Evolutionary conservation across 2,888 invertebrate genomes (phyloP).

Genomic region (Drosophila greeni): DNA sequence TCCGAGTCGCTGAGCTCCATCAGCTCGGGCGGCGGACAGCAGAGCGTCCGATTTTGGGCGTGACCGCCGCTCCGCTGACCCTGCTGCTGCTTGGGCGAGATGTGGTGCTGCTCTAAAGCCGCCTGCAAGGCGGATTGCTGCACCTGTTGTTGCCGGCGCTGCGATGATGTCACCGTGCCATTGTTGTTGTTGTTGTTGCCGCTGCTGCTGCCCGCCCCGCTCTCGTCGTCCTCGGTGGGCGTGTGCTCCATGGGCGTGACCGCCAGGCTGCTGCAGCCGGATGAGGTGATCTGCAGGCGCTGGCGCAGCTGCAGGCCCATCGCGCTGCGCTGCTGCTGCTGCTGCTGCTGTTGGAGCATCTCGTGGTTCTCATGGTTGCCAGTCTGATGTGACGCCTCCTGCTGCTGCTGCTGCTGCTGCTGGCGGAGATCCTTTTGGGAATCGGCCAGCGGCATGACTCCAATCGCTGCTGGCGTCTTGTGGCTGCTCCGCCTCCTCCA

Average conservation of each 20-base stretch:
- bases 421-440: conserved; percentile 77
- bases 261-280: conserved; percentile 75
- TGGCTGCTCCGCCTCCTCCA: conserved; percentile 21
- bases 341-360: conserved; percentile 27
- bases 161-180: conserved; percentile 66
- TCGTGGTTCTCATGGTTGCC: conserved; percentile 46
- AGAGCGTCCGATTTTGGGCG: conserved; percentile 8
- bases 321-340: conserved; percentile 20
- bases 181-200: conserved; percentile 33
- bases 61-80: neutral
- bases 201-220: conserved; percentile 42
- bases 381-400: conserved; percentile 44
- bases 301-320: conserved; percentile 66
- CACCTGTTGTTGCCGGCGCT: conserved; percentile 63
- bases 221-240: conserved; percentile 74
- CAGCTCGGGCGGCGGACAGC: conserved; percentile 51
- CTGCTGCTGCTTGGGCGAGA: conserved; percentile 48
- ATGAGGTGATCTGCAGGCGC: conserved; percentile 76
- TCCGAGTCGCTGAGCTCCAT: conserved; percentile 76
- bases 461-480: conserved; percentile 47
- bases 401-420: conserved; percentile 59
- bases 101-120: conserved; percentile 73
- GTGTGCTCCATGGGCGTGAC: conserved; percentile 77
- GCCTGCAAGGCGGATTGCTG: conserved; percentile 63
- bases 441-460: conserved; percentile 77